Evolutionary conservation across 2,888 invertebrate species (phyloP).

Genomic region (Acleris holmiana): DNA sequence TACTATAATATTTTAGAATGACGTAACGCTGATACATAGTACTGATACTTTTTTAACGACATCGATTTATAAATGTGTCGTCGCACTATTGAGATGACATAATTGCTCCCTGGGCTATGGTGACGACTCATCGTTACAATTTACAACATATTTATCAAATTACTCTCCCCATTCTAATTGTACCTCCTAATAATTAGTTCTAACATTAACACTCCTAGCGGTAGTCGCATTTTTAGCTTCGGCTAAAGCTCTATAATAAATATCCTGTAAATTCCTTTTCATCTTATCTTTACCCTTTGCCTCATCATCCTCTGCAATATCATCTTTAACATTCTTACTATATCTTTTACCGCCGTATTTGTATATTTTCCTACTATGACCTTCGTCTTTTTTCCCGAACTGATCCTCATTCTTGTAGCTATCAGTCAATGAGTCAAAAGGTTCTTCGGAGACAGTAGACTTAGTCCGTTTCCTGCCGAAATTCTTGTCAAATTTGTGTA

Average conservation of each 20-base stretch:
- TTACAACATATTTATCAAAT: too few species aligned
- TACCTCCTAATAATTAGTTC: slow-evolving; percentile 22
- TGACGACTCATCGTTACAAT: too few species aligned
- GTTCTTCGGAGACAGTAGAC: slow-evolving; percentile 45
- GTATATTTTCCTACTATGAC: background rate
- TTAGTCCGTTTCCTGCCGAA: slow-evolving; percentile 50
- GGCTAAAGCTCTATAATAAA: slow-evolving; percentile 55
- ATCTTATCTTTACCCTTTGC: slow-evolving; percentile 1
- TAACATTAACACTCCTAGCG: background rate
- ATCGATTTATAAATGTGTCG: too few species aligned
- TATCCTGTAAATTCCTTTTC: slow-evolving; percentile 55
- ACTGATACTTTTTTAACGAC: too few species aligned
- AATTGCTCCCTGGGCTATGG: too few species aligned
- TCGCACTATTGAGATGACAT: too few species aligned
- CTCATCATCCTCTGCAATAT: background rate
- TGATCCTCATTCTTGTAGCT: slow-evolving; percentile 15
- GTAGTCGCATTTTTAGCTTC: slow-evolving; percentile 54
- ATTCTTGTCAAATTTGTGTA: slow-evolving; percentile 44
- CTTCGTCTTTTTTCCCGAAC: background rate
- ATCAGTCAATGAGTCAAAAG: slow-evolving; percentile 29
- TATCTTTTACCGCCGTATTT: background rate
- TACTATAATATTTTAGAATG: too few species aligned
- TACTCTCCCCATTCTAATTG: too few species aligned
- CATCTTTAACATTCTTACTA: background rate
- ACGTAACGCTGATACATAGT: too few species aligned